A percentile compares a stretch with the other conserved stretches of the same genome.
phyloP scores from a whole-genome alignment of 1,140 invertebrate species.

The Monochamus saltuarius region DNA sequence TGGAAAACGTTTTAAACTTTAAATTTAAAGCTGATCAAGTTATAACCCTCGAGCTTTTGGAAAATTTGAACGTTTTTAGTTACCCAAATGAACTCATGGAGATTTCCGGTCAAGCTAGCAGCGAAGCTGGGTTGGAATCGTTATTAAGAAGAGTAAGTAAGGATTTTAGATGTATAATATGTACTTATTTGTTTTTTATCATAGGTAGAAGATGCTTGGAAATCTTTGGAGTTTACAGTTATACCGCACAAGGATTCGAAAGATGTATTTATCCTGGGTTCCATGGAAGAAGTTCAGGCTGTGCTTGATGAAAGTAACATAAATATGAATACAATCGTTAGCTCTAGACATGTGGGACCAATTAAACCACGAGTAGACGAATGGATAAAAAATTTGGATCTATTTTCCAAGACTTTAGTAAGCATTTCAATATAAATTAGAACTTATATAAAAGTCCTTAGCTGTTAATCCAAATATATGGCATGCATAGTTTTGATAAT shows the following conservation, averaged over 20 bases:
- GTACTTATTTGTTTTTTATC: background rate
- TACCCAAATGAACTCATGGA: constrained; percentile 75
- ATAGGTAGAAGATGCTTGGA: constrained; percentile 80
- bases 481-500: too few relatives aligned
- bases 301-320: constrained; percentile 83
- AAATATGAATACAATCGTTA: constrained; percentile 80
- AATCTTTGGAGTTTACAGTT: constrained; percentile 73
- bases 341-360: constrained; percentile 78
- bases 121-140: constrained; percentile 76
- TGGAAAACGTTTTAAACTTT: constrained; percentile 71
- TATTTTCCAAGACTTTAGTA: constrained; percentile 76
- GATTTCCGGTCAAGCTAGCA: constrained; percentile 80
- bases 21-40: constrained; percentile 70
- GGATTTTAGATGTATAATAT: background rate
- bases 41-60: constrained; percentile 65
- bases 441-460: too few relatives aligned
- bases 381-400: constrained; percentile 71
- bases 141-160: constrained; percentile 70
- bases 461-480: too few relatives aligned
- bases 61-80: constrained; percentile 72
- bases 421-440: too few relatives aligned
- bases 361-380: constrained; percentile 80
- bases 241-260: constrained; percentile 75
- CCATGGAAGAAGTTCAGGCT: constrained; percentile 79
- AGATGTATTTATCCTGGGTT: constrained; percentile 79